Evolutionary conservation across 2,797 vertebrate species (phyloP), one percentile per base, ranked within the genome.

Genomic region (Oreochromis mossambicus): DNA sequence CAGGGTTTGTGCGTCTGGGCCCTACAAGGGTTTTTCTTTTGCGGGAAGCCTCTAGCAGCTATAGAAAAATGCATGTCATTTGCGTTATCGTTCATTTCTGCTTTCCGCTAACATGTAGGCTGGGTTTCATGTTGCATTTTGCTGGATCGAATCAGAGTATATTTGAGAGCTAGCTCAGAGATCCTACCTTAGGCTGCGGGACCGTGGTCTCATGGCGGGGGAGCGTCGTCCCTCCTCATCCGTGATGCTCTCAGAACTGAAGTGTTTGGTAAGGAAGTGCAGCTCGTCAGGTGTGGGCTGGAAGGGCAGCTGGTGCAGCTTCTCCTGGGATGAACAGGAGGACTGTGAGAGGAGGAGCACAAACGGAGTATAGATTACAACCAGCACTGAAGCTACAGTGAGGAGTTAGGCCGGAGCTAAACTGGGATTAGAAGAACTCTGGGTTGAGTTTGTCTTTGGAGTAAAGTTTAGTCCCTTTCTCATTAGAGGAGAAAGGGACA

Each of bases 251-350:
- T 99, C 98, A 0, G 98, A 98, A 94, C 98, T 99, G 97, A 99
- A 99, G 96, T 99, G 98, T 87, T 99, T 98, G 88, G 98, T 98
- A 96, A 99, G 96, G 95, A 99, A 99, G 95, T 98, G 98, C 88
- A 99, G 97, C 96, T 99, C 98, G 88, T 99, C 98, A 5, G 97
- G 96, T n/a, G 98, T 99, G 38, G 98, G 98, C 96, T 99, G 98
- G 96, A 97, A 99, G 92, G 98, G 98, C 96, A 99, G 95, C 96
- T 99, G 98, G 96, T 99, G 98, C 91, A 99, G 97, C 96, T 98
- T 98, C 96, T 99, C 98, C 97, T 99, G 98, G 93, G 98, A 99
- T 97, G 98, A 99, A 97, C 98, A 99, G 92, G 98, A 99, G 91
- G 98, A 99, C 98, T 99, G 96, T 97, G 97, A 95, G 96, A 97